These are phyloP conservation scores for Rhagophthalmus giganteus DNA, from an alignment of 2,888 invertebrate genomes.

Conservation along the genomic window DNA sequence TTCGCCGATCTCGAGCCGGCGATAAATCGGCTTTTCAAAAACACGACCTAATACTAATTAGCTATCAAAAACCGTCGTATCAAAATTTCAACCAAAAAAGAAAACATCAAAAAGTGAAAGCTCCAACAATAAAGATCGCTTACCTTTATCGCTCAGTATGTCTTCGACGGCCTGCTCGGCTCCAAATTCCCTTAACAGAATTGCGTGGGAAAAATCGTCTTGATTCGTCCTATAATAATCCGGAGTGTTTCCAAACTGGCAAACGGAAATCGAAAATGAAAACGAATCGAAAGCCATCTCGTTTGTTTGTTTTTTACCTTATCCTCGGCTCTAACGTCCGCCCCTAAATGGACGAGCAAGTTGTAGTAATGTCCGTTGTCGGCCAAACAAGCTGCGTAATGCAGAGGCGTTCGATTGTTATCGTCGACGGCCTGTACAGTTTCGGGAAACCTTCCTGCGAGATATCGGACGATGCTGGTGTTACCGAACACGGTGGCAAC, in stretches of 20 bases:
- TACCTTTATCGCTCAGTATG: conserved; percentile 81
- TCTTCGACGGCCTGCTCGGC: conserved; percentile 67
- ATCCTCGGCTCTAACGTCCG: conserved; percentile 79
- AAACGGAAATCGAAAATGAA: neutral
- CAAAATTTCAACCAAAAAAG: too few species aligned
- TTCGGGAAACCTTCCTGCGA: conserved; percentile 82
- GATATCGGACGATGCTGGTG: conserved; percentile 74
- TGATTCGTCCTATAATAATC: conserved; percentile 76
- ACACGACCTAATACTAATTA: too few species aligned
- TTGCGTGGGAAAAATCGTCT: conserved; percentile 68
- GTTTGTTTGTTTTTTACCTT: conserved; percentile 67
- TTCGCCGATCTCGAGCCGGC: too few species aligned
- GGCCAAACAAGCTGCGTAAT: conserved; percentile 81
- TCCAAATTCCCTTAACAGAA: conserved; percentile 70
- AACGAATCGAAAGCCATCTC: conserved; percentile 16
- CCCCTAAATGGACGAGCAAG: conserved; percentile 81
- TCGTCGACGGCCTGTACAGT: conserved; percentile 74
- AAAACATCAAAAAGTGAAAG: too few species aligned
- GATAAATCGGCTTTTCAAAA: too few species aligned
- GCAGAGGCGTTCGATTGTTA: conserved; percentile 82
- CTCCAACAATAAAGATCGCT: too few species aligned
- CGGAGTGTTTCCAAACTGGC: conserved; percentile 65
- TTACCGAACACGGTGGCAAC: conserved; percentile 84
- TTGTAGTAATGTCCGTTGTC: conserved; percentile 89
- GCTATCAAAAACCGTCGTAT: too few species aligned